Percentiles rank a stretch among this genome's conserved stretches.
These are phyloP conservation scores for Pseudopleuronectes americanus DNA, from an alignment of 2,797 vertebrate genomes.

Conservation along the genomic window DNA sequence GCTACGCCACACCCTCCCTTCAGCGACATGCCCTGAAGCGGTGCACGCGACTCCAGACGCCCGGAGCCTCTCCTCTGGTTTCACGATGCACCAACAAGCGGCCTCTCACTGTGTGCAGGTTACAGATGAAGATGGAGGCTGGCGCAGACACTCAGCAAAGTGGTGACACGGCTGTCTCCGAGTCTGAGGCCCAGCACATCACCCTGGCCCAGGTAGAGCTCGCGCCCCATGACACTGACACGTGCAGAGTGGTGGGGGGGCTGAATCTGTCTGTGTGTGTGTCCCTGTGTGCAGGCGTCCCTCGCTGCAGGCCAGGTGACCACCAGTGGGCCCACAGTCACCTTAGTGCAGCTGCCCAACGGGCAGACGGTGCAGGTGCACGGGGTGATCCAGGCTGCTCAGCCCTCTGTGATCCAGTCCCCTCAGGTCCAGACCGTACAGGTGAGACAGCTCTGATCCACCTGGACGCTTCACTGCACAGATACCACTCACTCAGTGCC, in stretches of 20 bases:
- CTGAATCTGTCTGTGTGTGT: background rate
- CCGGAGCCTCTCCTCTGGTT: too few relatives aligned
- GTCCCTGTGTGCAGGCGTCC: slow-evolving; percentile 84
- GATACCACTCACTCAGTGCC: background rate
- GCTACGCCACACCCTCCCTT: slow-evolving; percentile 73
- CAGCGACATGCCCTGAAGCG: slow-evolving; percentile 16
- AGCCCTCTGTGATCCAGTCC: slow-evolving; percentile 98
- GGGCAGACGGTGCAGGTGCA: slow-evolving; percentile 99
- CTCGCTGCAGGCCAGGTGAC: slow-evolving; percentile 92
- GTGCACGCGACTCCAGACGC: background rate
- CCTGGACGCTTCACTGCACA: background rate
- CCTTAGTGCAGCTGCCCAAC: slow-evolving; percentile 96
- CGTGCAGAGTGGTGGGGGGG: too few relatives aligned
- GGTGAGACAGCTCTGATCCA: slow-evolving; percentile 73
- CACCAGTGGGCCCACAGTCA: slow-evolving; percentile 91
- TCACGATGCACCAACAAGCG: background rate
- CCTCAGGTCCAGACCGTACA: slow-evolving; percentile 98
- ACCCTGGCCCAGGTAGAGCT: slow-evolving; percentile 94
- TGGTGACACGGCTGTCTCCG: slow-evolving; percentile 93
- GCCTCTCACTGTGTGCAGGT: slow-evolving; percentile 77
- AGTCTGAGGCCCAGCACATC: slow-evolving; percentile 96
- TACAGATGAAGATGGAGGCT: slow-evolving; percentile 99
- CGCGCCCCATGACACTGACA: too few relatives aligned
- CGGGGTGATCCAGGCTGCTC: slow-evolving; percentile 97
- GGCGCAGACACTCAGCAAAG: slow-evolving; percentile 96